A percentile compares a stretch with the other conserved stretches of the same genome.
Conservation (phyloP, 2,888 invertebrate genomes). For the Xestobium rufovillosum region DNA sequence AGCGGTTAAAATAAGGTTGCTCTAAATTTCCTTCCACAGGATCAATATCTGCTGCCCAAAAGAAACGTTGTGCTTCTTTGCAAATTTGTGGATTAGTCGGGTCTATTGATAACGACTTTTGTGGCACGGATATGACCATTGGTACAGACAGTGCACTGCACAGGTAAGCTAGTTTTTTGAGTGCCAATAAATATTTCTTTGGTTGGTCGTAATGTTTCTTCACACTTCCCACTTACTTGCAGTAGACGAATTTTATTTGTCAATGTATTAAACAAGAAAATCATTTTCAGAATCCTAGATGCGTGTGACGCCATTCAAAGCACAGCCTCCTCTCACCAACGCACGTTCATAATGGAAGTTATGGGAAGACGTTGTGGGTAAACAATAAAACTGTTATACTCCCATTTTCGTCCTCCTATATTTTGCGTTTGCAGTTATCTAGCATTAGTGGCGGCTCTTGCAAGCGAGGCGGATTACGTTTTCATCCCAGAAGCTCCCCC, state of each 20-base stretch:
- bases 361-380: constrained; percentile 99
- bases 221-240: too few species aligned
- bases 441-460: constrained; percentile 91
- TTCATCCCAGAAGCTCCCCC: constrained; percentile 98
- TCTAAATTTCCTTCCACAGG: constrained; percentile 30
- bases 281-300: constrained; percentile 71
- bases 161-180: constrained; percentile 49
- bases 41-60: constrained; percentile 69
- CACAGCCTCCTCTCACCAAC: constrained; percentile 97
- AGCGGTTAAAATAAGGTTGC: too few species aligned
- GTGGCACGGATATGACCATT: constrained; percentile 99
- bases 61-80: constrained; percentile 63
- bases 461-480: constrained; percentile 94
- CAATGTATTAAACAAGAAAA: constrained; percentile 1
- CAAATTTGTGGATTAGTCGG: constrained; percentile 98
- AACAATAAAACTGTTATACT: too few species aligned
- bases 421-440: constrained; percentile 95
- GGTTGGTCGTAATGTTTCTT: too few species aligned
- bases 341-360: constrained; percentile 99
- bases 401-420: too few species aligned
- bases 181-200: too few species aligned
- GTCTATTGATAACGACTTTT: constrained; percentile 99
- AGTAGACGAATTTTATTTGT: too few species aligned
- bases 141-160: constrained; percentile 97
- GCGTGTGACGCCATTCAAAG: constrained; percentile 97